Evolutionary conservation across 2,113 vertebrate species (phyloP).

Genomic region (Mobula hypostoma): DNA sequence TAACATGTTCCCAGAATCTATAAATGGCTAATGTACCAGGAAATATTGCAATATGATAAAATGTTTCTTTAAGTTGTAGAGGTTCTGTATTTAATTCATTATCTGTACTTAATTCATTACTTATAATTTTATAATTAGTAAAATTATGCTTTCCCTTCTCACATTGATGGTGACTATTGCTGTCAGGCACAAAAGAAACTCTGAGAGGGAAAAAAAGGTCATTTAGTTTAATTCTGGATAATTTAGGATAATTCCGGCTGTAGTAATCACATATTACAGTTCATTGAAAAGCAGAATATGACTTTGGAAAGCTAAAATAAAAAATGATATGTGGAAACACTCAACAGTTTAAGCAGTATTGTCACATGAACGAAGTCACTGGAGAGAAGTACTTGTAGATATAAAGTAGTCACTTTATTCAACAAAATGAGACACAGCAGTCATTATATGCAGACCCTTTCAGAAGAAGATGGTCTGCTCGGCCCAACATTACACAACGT

Average conservation of each 20-base stretch:
- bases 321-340: too few relatives aligned
- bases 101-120: background rate
- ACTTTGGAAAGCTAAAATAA: too few relatives aligned
- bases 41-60: conserved; percentile 47
- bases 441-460: too few relatives aligned
- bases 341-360: too few relatives aligned
- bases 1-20: conserved; percentile 47
- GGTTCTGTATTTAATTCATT: background rate
- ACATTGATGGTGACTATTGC: background rate
- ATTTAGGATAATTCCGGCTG: background rate
- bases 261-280: background rate
- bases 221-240: background rate
- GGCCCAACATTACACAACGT: too few relatives aligned
- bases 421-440: too few relatives aligned
- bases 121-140: conserved; percentile 16
- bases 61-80: conserved; percentile 43
- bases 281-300: background rate
- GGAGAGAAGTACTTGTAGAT: too few relatives aligned
- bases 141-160: background rate
- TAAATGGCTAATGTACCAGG: conserved; percentile 50
- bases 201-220: background rate
- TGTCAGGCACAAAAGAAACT: background rate
- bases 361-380: too few relatives aligned
- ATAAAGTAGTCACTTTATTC: too few relatives aligned
- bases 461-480: too few relatives aligned